Conservation (phyloP, 2,888 invertebrate species). For the Meiosimyza decipiens region DNA sequence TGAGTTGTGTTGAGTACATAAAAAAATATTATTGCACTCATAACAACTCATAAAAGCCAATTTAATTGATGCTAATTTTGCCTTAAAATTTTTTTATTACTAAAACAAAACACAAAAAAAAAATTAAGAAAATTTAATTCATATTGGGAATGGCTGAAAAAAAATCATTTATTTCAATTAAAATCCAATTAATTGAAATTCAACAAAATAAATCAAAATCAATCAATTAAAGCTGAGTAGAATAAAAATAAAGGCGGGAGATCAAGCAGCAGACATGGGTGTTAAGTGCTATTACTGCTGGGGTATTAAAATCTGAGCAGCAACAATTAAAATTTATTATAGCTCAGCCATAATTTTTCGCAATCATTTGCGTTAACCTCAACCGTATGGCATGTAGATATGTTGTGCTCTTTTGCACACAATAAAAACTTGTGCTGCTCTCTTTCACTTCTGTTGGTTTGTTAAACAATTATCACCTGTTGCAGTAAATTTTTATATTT, state of each 20-base stretch:
- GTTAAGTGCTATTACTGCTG: too few species aligned
- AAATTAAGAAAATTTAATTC: not conserved
- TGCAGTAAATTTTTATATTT: slow-evolving; percentile 13
- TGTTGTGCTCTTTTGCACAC: not conserved
- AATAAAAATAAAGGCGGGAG: not conserved
- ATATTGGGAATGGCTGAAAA: not conserved
- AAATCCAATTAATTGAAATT: not conserved
- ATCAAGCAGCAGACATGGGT: not conserved
- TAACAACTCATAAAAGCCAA: slow-evolving; percentile 18
- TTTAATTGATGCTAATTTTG: slow-evolving; percentile 24
- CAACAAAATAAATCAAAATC: not conserved
- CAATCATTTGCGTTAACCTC: not conserved
- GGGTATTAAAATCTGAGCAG: not conserved
- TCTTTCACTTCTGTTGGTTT: not conserved
- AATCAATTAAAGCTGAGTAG: not conserved
- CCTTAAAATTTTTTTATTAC: slow-evolving; percentile 8
- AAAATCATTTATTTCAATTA: not conserved
- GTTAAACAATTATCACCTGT: slow-evolving; percentile 20
- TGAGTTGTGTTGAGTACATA: slow-evolving; percentile 23
- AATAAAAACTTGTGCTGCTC: too few species aligned
- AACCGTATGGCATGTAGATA: not conserved
- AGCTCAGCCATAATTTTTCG: too few species aligned
- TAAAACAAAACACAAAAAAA: slow-evolving; percentile 19
- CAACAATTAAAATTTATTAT: not conserved
- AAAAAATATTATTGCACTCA: slow-evolving; percentile 29